Evolutionary conservation across 2,113 vertebrate genomes (phyloP), one percentile per base, ranked within the genome.

Genomic region (Petaurus breviceps): DNA sequence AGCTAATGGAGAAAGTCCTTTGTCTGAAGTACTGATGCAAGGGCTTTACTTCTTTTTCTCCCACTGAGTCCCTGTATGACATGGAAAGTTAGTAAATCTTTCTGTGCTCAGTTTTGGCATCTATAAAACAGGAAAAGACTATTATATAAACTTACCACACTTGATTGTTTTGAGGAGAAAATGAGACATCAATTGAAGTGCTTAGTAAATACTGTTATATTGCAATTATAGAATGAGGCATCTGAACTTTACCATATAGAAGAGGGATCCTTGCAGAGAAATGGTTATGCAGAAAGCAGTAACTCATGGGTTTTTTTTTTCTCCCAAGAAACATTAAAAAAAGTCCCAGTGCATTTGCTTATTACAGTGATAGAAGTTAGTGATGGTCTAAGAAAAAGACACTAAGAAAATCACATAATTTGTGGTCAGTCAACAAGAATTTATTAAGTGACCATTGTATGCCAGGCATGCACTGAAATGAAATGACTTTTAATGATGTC

Each of bases 401-500:
- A 50, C 9, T 51, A 95, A 94, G 23, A 16, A 95, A 96, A 94
- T 95, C 89, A 96, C 90, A 95, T 93, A 95, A 31, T 24, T 95
- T 84, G 5, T 7, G 43, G 37, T 96, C 51, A 55, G 14, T 46
- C 50, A 92, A 92, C 52, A 93, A 92, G 47, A 3, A 93, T 97
- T 95, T 77, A n/a, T 95, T 52, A 95, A 49, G 10, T 94, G 26
- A 14, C 19, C 19, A 23, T 43, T 43, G 6, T 43, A 6, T 22
- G 19, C 19, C 37, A 43, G n/a, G 10, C 93, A 8, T 68, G 0
- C 90, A 12, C 16, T 43, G 43, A 90, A 52, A 94, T 51, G 25
- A 95, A 37, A 94, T 95, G 52, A 96, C n/a, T 52, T 95, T 68
- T 92, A 51, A 90, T 55, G 91, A 90, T 97, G 54, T 97, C 92